Conservation (phyloP, 2,797 vertebrate species). For the Macrochelys suwanniensis region DNA sequence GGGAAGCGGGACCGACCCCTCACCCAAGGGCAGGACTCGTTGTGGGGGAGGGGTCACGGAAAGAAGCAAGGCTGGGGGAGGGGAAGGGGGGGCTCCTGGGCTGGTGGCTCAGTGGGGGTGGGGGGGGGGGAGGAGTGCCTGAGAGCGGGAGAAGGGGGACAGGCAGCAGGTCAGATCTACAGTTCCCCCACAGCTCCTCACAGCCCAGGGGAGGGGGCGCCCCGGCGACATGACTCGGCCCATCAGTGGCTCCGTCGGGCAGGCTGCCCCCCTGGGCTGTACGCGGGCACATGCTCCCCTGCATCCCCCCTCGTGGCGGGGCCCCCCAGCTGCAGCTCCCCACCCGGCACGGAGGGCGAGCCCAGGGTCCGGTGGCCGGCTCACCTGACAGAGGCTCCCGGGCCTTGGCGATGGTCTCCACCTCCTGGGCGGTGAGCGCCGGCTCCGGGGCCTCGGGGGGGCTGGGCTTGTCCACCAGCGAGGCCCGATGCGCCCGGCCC, state of each 20-base stretch:
- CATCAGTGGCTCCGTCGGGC: no score
- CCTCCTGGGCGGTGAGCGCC: neutral
- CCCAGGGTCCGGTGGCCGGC: neutral
- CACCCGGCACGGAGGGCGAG: no score
- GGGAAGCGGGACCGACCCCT: neutral
- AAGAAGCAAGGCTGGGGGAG: neutral
- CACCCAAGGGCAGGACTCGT: neutral
- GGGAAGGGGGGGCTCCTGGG: neutral
- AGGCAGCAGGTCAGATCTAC: no score
- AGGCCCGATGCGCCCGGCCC: slow-evolving; percentile 82
- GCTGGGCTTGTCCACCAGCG: slow-evolving; percentile 79
- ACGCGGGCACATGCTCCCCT: no score
- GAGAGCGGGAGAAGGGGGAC: no score
- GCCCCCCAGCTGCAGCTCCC: neutral
- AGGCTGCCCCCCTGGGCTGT: neutral
- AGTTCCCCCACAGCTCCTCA: no score
- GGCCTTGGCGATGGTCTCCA: slow-evolving; percentile 32
- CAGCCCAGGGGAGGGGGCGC: no score
- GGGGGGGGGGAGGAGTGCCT: neutral
- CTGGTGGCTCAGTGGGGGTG: no score
- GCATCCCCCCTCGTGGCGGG: neutral
- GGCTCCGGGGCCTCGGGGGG: slow-evolving; percentile 66
- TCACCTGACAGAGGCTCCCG: slow-evolving; percentile 79
- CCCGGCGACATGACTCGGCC: no score
- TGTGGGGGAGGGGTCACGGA: fast-evolving